Evolutionary conservation across 1,140 invertebrate species (phyloP), one percentile per base, ranked within the genome.

Genomic region (Nebria ingens): DNA sequence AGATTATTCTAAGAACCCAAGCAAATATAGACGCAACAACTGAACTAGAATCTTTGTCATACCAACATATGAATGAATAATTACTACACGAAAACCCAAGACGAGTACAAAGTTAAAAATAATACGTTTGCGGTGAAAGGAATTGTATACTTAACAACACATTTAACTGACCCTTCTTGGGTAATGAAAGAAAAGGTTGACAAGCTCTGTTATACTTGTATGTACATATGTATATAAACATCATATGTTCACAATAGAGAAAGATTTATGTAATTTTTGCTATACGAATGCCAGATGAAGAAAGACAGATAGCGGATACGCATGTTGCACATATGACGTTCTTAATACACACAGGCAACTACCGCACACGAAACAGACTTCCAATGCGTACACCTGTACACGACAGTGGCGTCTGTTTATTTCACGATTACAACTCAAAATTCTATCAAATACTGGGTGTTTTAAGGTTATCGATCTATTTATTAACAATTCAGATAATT

Each of bases 271-370:
- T 34, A 34, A 34, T 34, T 45, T 45, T 17, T 12, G 17, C 40
- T 12, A 17, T 17, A 45, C 15, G 40, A 45, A 45, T 17, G 40
- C 17, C 15, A 17, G 15, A 45, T 45, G 17, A 17, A 17, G 40
- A 12, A 17, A 17, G 17, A 45, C 6, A 45, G 6, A 6, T 45
- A 45, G 40, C 40, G 40, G 40, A 45, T 45, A 45, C 40, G 40
- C 40, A 17, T 45, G 40, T 45, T 45, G 40, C 40, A 45, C 40
- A 45, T 17, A 45, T 45, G 40, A 45, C 40, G 40, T 51, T 12
- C 20, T n/a, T n/a, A n/a, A 51, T 21, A 19, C 21, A 51, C 21
- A 51, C 21, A 51, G 19, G 21, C 17, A 51, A 17, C 3, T 51
- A 22, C 21, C n/a, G 17, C 4, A 51, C 13, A 51, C 15, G 17